Evolutionary conservation across 2,797 vertebrate genomes (phyloP), one percentile per base, ranked within the genome.

Genomic region (Chaetophractus vellerosus): DNA sequence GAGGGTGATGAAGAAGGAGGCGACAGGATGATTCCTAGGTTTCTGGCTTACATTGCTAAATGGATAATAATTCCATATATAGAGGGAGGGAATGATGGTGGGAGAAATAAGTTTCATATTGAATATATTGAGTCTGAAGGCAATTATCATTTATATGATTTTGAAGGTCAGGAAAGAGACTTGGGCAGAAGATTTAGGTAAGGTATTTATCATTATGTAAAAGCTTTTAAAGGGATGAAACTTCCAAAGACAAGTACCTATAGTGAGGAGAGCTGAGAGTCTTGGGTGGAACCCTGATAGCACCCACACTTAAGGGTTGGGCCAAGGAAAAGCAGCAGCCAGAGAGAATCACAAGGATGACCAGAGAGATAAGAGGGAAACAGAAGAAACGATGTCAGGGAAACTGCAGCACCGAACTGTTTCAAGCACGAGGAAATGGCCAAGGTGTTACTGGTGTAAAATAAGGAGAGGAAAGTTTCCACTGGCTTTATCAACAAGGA

Each of bases 111-210:
- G 31, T 21, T 68, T 41, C 21, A 4, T 63, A 45, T 28, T 61
- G 26, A 41, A 38, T 36, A 52, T 21, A 26, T 0, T 80, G 82
- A 68, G 31, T 63, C 87, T 57, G n/a, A 93, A 80, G 55, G 4
- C 63, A n/a, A 61, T 41, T 80, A 7, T 24, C 81, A 36, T 66
- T 31, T 84, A 36, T 14, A 55, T 68, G 23, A 23, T 38, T 93
- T 79, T 75, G 69, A 87, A 94, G 79, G 57, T 59, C 31, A 71
- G 19, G 21, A 64, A 78, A 82, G 68, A 71, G 21, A 63, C 72
- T 18, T 41, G 45, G 55, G n/a, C 76, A 38, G 50, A 84, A 82
- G 12, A 45, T 23, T n/a, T 50, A 71, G 26, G 33, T 75, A 88
- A 82, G 88, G n/a, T 75, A 18, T 31, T 38, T 23, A n/a, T 48